Evolutionary conservation across 2,113 vertebrate genomes (phyloP).

Genomic region (Nipponia nippon): DNA sequence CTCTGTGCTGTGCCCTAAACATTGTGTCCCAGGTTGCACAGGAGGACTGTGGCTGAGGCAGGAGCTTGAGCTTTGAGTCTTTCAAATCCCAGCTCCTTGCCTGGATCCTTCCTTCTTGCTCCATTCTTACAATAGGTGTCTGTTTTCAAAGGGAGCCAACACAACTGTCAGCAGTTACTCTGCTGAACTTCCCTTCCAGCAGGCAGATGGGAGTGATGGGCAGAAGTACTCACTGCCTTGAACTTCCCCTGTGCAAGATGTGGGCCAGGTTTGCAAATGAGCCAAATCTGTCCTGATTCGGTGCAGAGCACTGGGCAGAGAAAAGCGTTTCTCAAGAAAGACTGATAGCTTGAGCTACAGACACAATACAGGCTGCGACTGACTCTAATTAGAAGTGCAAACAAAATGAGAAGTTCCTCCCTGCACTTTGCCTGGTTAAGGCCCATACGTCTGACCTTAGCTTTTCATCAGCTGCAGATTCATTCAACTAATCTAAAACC

Average conservation of each 20-base stretch:
- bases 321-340: neutral
- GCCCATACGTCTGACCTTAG: neutral
- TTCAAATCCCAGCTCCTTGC: neutral
- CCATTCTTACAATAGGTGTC: neutral
- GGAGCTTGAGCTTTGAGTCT: neutral
- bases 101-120: neutral
- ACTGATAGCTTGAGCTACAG: neutral
- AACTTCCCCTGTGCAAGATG: neutral
- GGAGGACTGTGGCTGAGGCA: neutral
- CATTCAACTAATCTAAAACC: slow-evolving; percentile 21
- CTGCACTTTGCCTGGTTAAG: neutral
- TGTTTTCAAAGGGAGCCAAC: neutral
- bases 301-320: neutral
- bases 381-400: neutral
- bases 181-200: neutral
- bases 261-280: neutral
- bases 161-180: neutral
- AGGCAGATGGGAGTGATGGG: neutral
- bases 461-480: slow-evolving; percentile 31
- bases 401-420: neutral
- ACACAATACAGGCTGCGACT: neutral
- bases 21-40: neutral
- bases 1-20: neutral
- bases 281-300: neutral
- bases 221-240: neutral